Evolutionary conservation across 2,888 invertebrate genomes (phyloP), one percentile per base, ranked within the genome.

Genomic region (Hirtodrosophila confusa): DNA sequence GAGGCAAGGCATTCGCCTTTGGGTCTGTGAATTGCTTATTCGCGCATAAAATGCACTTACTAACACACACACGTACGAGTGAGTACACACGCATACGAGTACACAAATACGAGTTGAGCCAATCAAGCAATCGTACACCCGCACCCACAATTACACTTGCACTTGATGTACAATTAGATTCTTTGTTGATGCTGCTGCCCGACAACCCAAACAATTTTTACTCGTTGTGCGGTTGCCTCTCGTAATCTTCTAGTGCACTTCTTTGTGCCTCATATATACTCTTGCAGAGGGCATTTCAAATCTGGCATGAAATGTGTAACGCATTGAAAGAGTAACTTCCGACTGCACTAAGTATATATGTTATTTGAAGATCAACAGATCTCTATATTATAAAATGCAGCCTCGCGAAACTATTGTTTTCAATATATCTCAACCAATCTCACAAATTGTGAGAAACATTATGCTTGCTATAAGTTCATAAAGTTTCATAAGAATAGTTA

Each of bases 141-240:
- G 64, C 73, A 68, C 65, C 66, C 65, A 68, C 63, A 85, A 74
- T 80, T 80, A 71, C 69, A 82, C 75, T 82, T 86, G 75, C 88
- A 85, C 88, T 80, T 80, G 79, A 64, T 82, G 54, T 51, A 88
- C 88, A 88, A 82, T 86, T 78, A 73, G 73, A 75, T 58, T 75
- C 86, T 82, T 86, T 82, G 88, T 82, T 64, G 65, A 57, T 56
- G 51, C 36, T 65, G 36, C 63, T 61, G 50, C 43, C 36, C 47
- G 23, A 62, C 67, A 68, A 76, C 47, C 64, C 53, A 70, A 86
- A 58, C 62, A 66, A 51, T 67, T 64, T 55, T 37, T 45, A 49
- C 66, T 64, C 53, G 60, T 53, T 60, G 41, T 65, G 72, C 57
- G 51, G 43, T 50, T 61, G 68, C 54, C 36, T 45, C 56, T 49